A percentile compares a stretch with the other conserved stretches of the same genome.
phyloP scores from a whole-genome alignment of 2,113 vertebrate genomes.

The Burhinus bistriatus region DNA sequence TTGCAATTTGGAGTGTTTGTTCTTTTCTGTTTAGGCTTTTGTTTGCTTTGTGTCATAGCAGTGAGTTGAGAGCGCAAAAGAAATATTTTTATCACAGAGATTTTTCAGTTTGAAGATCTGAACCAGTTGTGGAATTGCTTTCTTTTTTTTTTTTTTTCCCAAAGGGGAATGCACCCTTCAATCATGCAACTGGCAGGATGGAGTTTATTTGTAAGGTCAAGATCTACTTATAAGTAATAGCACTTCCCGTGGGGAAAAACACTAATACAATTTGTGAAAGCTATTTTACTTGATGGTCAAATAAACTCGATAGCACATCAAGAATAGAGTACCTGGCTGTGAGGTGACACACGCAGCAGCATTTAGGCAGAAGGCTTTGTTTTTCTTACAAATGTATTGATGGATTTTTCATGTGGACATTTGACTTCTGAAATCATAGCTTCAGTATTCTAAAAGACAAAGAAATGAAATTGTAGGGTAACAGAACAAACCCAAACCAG shows the following conservation, averaged over 20 bases:
- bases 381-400: neutral
- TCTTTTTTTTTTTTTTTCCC: neutral
- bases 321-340: neutral
- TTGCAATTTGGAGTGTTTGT: neutral
- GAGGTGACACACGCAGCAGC: neutral
- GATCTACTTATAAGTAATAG: conserved; percentile 23
- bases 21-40: neutral
- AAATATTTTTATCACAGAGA: neutral
- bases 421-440: neutral
- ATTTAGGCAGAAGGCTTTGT: neutral
- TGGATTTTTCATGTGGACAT: neutral
- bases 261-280: neutral
- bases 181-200: neutral
- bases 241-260: conserved; percentile 18
- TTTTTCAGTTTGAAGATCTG: neutral
- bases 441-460: neutral
- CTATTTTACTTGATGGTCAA: conserved; percentile 32
- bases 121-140: neutral
- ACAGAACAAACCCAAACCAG: neutral
- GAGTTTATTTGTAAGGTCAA: conserved; percentile 21
- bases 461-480: neutral
- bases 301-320: neutral
- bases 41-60: neutral
- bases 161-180: neutral
- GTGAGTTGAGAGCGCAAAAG: neutral